Base-by-base conservation (phyloP, 2,797 vertebrate species). In the Micropoecilia bifurca region DNA sequence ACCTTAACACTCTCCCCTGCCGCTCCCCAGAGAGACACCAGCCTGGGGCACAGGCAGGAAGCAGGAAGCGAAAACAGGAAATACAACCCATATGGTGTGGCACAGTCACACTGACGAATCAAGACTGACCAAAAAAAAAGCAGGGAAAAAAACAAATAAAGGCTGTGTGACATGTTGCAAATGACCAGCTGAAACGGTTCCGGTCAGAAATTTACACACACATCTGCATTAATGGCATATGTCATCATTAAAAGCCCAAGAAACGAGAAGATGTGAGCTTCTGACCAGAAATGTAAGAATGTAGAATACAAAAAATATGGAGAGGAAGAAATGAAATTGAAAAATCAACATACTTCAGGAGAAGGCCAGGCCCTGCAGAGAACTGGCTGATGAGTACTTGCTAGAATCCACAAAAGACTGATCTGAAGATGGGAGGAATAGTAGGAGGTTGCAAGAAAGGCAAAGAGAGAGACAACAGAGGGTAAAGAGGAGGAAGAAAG, bases 321-420 rank as follows among this genome's bases (percentile, higher is more conserved):
- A 76, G 71, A 85, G 55, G 80, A 66, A 41, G 13, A 83, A 77
- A 75, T 76, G 59, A 88, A 76, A 82, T 80, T 71, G 73, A 84
- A 79, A 76, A 84, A 53, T 94, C n/a, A 95, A 98, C 97, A 91
- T 98, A 97, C 97, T 98, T 98, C 96, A 98, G 96, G 97, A 98
- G 97, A 98, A 98, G 96, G 97, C 96, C 97, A 99, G 97, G 95
- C 97, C 97, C 92, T 97, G 97, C 95, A 97, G 96, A 95, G 97
- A 97, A 96, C 97, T 97, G 97, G 97, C 95, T 95, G 96, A 97
- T 95, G 96, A 97, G 96, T 98, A 98, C 97, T 97, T 98, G 97
- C 97, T 97, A 97, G 97, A 96, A 96, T 98, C 97, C 96, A 97
- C 97, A 97, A 97, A 98, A 98, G 97, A 97, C 95, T 97, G 97